Conservation (phyloP, 2,113 vertebrate species). For the Atrichornis clamosus region DNA sequence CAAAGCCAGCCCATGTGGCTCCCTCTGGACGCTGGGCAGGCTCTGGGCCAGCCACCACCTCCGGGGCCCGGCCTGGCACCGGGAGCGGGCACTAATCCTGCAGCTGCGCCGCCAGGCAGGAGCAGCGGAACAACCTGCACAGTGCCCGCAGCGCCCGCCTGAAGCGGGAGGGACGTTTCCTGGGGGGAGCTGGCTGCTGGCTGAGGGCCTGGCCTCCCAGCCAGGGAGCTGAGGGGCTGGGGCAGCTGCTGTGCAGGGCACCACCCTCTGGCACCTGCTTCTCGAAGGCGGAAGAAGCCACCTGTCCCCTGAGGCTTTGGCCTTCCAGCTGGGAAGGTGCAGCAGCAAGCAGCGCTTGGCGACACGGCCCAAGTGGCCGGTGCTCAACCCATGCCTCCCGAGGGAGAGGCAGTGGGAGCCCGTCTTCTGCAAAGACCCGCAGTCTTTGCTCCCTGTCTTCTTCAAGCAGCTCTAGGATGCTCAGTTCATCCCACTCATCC, state of each 20-base stretch:
- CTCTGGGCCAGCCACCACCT: background rate
- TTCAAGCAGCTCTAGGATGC: background rate
- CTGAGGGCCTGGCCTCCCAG: background rate
- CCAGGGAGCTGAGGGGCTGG: background rate
- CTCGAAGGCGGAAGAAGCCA: no score
- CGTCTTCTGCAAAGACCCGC: fast-evolving
- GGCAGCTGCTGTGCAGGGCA: background rate
- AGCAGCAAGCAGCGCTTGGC: no score
- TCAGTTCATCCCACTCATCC: background rate
- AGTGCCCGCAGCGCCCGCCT: background rate
- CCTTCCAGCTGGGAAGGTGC: no score
- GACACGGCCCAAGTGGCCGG: no score
- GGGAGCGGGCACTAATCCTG: background rate
- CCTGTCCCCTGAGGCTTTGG: no score
- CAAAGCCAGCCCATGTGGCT: background rate
- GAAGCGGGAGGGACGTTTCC: background rate
- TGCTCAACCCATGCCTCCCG: background rate
- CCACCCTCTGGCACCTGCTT: background rate
- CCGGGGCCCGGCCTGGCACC: background rate
- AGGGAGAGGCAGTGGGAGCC: no score
- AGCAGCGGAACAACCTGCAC: no score
- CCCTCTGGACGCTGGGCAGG: background rate
- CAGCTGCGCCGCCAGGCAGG: background rate
- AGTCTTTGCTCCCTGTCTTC: no score
- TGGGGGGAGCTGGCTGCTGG: background rate